Conservation (phyloP, 2,113 vertebrate species). For the Carollia perspicillata region DNA sequence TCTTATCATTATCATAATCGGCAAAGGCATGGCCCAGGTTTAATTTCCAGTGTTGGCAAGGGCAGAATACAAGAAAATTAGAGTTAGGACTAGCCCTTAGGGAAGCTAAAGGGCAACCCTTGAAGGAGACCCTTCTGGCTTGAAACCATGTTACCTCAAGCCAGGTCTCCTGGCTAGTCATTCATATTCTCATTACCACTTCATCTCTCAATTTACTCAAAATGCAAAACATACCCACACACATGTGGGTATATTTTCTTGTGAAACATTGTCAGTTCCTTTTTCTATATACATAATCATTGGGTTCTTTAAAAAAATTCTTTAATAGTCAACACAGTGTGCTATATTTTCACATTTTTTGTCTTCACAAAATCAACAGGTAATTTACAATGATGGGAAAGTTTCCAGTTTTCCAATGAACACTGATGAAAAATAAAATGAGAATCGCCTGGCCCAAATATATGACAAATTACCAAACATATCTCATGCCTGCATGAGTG, state of each 20-base stretch:
- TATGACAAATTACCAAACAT: not conserved
- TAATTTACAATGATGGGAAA: not conserved
- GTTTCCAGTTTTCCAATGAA: conserved; percentile 11
- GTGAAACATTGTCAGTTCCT: not conserved
- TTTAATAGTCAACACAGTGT: not conserved
- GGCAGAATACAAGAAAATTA: not conserved
- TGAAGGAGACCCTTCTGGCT: not conserved
- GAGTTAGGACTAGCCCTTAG: not conserved
- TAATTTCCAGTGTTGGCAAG: not conserved
- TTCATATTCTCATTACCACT: not conserved
- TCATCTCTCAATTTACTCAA: not conserved
- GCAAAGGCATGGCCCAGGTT: not conserved
- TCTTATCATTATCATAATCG: not conserved
- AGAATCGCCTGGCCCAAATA: not conserved
- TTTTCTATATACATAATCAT: not conserved
- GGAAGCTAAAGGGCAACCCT: not conserved
- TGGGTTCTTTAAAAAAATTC: not conserved
- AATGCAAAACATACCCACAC: not conserved
- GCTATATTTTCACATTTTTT: not conserved
- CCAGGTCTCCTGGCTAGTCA: not conserved
- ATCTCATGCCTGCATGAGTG: not conserved
- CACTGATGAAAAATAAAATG: conserved; percentile 15
- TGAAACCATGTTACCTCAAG: not conserved
- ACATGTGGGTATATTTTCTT: not conserved
- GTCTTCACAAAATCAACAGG: conserved; percentile 3